These are phyloP conservation scores for Anagrus nilaparvatae DNA, from an alignment of 1,140 invertebrate genomes.

Conservation along the genomic window DNA sequence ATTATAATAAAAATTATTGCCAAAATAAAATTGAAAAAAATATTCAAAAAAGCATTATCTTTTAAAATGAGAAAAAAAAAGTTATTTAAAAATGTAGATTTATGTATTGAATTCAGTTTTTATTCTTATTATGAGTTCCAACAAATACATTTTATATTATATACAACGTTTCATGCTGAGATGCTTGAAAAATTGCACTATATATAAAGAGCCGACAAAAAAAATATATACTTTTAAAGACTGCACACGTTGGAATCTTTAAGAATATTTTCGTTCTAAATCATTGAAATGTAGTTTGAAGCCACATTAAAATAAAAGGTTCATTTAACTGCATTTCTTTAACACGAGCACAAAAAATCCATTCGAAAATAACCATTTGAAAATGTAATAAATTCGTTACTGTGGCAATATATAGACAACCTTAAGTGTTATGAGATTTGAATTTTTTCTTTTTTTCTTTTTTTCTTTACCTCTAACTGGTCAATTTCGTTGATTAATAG, in stretches of 20 bases:
- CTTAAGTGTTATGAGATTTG: slow-evolving; percentile 12
- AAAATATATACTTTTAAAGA: not conserved
- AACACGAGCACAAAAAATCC: not conserved
- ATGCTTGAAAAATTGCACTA: slow-evolving; percentile 9
- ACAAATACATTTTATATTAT: too few relatives aligned
- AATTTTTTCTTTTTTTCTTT: slow-evolving; percentile 5
- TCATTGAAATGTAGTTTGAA: slow-evolving; percentile 2
- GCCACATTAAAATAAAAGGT: slow-evolving; percentile 11
- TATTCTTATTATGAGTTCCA: too few relatives aligned
- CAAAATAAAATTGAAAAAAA: too few relatives aligned
- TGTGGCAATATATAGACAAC: slow-evolving; percentile 8
- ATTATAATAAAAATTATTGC: too few relatives aligned
- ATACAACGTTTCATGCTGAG: too few relatives aligned
- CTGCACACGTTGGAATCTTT: slow-evolving; percentile 1
- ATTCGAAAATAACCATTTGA: not conserved
- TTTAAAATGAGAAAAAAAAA: too few relatives aligned
- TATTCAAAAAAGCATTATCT: too few relatives aligned
- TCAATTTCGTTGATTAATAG: slow-evolving; percentile 7
- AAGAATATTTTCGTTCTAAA: slow-evolving; percentile 6
- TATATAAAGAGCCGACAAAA: not conserved
- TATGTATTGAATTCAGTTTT: too few relatives aligned
- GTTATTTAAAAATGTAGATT: too few relatives aligned
- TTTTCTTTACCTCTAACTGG: not conserved
- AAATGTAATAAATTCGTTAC: slow-evolving; percentile 9
- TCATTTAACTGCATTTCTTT: slow-evolving; percentile 1